These are phyloP conservation scores for Setophaga kirtlandii DNA, from an alignment of 2,113 vertebrate genomes.

Conservation along the genomic window DNA sequence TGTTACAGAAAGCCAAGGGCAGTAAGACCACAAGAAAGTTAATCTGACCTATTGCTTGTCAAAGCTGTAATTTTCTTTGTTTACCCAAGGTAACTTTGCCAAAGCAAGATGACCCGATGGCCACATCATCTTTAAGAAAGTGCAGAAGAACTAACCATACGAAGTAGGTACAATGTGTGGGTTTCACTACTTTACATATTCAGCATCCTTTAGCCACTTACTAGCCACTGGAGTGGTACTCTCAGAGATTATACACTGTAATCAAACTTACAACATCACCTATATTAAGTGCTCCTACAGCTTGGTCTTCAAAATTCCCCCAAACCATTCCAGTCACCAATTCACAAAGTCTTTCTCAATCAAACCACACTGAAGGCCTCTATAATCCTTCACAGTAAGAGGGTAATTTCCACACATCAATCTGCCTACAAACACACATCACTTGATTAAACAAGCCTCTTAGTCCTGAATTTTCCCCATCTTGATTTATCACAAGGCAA, in stretches of 20 bases:
- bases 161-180: not conserved
- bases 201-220: not conserved
- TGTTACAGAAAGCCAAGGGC: not conserved
- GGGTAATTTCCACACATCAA: not conserved
- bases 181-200: not conserved
- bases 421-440: not conserved
- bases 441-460: not conserved
- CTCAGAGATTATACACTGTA: not conserved
- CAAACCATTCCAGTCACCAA: not conserved
- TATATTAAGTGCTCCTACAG: not conserved
- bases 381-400: not conserved
- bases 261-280: not conserved
- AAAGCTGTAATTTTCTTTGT: not conserved
- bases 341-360: not conserved
- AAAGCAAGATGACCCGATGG: not conserved
- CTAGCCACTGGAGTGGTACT: not conserved
- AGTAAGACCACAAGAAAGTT: not conserved
- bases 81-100: not conserved
- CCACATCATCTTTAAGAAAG: not conserved
- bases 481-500: not conserved
- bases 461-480: not conserved
- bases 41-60: not conserved
- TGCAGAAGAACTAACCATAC: not conserved
- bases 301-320: not conserved
- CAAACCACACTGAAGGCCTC: not conserved